Evolutionary conservation across 92 coral and sea anemone genomes (phyloP), one percentile per base, ranked within the genome.

Genomic region (Bergia puertoricense): DNA sequence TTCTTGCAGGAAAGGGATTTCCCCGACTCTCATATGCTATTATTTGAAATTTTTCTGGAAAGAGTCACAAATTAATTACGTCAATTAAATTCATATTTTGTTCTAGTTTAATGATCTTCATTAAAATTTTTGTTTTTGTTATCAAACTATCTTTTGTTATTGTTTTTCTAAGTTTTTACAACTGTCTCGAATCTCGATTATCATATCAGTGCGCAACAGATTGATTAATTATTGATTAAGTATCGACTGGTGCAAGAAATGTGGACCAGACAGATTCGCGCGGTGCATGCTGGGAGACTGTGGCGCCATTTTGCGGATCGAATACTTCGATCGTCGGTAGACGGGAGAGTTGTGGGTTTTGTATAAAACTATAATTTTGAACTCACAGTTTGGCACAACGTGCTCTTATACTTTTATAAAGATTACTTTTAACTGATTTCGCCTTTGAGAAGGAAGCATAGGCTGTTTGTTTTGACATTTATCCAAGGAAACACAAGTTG

Each of bases 231-330:
- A 84, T 84, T 84, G 87, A 84, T 84, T 84, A 84, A 79, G 18
- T 69, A 84, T 84, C 87, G 87, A 84, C 87, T 71, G 78, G 87
- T 72, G 76, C 72, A 43, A 39, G 66, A 71, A 66, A 66, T 82
- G 39, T 6, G 83, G 38, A 18, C 83, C 83, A 79, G 85, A 57
- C 85, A 81, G 20, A 50, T 30, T 71, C 54, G 22, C 87, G 87
- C 87, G 41, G 39, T 14, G 87, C 87, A 84, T 84, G 79, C 87
- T 37, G 87, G 87, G 87, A 84, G 78, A 48, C 9, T 84, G 79
- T 84, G 87, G 87, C 87, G 87, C 87, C 87, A 84, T 84, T 84
- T 84, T 84, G 87, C 37, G 36, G 85, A 84, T 84, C 77, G 87
- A 84, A 84, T 84, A 84, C 87, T 75, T 69, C 87, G 79, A 84